Conservation (phyloP, 2,888 invertebrate genomes). For the Alviniconcha strummeri region DNA sequence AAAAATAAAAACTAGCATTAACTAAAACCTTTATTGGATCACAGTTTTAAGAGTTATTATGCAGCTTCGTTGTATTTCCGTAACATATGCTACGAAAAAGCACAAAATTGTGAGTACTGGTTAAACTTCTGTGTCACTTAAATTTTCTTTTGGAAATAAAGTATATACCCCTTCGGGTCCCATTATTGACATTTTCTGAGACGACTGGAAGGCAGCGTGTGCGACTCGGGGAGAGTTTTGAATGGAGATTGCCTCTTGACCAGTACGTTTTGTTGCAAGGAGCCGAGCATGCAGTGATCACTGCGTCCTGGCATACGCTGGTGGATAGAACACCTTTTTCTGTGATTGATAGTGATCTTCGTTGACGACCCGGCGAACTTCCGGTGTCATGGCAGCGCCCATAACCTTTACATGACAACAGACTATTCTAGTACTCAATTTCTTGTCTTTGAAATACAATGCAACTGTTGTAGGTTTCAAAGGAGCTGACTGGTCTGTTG, state of each 20-base stretch:
- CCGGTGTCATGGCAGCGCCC: conserved; percentile 63
- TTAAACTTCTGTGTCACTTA: no score
- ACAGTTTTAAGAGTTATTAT: not conserved
- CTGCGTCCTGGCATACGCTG: not conserved
- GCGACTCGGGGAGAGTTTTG: conserved; percentile 18
- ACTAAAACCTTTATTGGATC: not conserved
- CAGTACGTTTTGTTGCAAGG: conserved; percentile 3
- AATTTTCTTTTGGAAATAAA: conserved; percentile 19
- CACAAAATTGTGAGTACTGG: no score
- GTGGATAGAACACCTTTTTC: not conserved
- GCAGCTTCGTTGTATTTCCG: not conserved
- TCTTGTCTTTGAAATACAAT: conserved; percentile 34
- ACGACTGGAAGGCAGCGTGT: conserved; percentile 5
- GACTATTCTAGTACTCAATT: not conserved
- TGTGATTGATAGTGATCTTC: not conserved
- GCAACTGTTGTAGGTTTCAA: conserved; percentile 40
- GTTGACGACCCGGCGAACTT: conserved; percentile 45
- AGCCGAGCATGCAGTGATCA: conserved; percentile 11
- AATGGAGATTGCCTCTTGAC: conserved; percentile 23
- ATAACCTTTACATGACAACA: conserved; percentile 37
- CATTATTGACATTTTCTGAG: conserved; percentile 31
- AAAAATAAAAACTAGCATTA: conserved; percentile 1
- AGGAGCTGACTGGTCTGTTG: conserved; percentile 26
- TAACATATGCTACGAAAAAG: not conserved
- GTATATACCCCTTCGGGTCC: conserved; percentile 12